Percentiles rank a stretch among this genome's conserved stretches.
These are phyloP conservation scores for sheep (Ovis aries) DNA, from an alignment of 2,113 vertebrate genomes.

Conservation along the genomic window DNA sequence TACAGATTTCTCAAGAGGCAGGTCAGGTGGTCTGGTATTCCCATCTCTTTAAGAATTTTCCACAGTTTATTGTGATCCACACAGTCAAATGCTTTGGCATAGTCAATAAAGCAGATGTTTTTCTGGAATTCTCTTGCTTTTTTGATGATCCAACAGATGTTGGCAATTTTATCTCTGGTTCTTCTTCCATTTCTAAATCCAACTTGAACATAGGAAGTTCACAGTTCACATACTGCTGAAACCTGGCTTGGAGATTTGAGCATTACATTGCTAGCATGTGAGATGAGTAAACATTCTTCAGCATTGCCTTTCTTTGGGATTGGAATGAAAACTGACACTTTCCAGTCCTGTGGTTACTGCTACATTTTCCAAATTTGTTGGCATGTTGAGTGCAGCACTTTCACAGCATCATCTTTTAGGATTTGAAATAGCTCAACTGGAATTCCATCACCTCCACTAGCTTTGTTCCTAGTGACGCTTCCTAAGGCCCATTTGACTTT, in stretches of 20 bases:
- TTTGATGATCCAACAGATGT: neutral
- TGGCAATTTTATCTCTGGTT: neutral
- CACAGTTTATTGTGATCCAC: neutral
- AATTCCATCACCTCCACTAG: neutral
- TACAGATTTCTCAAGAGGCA: neutral
- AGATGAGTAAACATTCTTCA: neutral
- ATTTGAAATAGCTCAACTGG: neutral
- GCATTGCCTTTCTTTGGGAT: neutral
- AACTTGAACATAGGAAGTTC: neutral
- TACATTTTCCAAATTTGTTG: neutral
- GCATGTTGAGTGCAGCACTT: neutral
- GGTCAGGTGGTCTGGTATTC: neutral
- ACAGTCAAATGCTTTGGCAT: neutral
- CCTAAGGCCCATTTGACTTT: neutral
- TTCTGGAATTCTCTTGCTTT: neutral
- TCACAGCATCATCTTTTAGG: neutral
- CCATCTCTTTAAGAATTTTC: neutral
- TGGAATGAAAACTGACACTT: neutral
- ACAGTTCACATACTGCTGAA: neutral
- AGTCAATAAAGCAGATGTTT: neutral
- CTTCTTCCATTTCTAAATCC: neutral
- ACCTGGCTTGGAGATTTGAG: neutral
- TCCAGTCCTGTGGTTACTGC: neutral
- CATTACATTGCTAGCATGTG: neutral
- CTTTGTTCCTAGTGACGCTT: neutral